Base-by-base conservation (phyloP, 2,888 invertebrate species). In the Leucophora obtusa region DNA sequence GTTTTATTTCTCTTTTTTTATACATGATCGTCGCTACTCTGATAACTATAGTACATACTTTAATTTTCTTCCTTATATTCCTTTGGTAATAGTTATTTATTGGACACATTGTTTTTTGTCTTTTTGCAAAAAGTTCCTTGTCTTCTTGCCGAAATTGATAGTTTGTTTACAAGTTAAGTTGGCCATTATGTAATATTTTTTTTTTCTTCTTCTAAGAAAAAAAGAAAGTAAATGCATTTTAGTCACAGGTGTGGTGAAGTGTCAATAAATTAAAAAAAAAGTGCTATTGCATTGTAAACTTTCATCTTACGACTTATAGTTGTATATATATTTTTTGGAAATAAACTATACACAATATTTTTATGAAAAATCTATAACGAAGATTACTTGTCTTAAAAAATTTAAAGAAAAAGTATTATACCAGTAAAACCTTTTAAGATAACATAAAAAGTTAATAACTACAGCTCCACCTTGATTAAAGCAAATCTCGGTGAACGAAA, bases 171-270 rank as follows among this genome's bases (percentile, higher is more conserved):
- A 59, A 58, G 54, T 59, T 58, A 11, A 50, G 28, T 50, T 59
- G 35, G 62, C 50, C 47, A 50, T 62, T 62, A 62, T 62, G 50
- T 50, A 28, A 62, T 62, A 62, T 62, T 50, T 24, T 62, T 9
- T 14, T 21, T 53, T 14, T 11, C 21, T 53, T 65, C 65, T 18
- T 24, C 10, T 50, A 28, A n/a, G 50, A 24, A 14, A 62, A 21
- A 14, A 47, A 47, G 2, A 50, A 9, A 14, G 47, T n/a, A 38
- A 28, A 28, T 58, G 18, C 35, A 28, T 59, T 75, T 6, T 35
- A 24, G 62, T 53, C 68, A 69, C 75, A 75, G 75, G 75, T 75
- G 75, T 69, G 47, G 28, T 56, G 43, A 75, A 75, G 75, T 60
- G 68, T 69, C 68, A 68, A 68, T 56, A 75, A 75, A 62, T 75